Evolutionary conservation across 35 echinoderm and acorn worm genomes (phyloP), one percentile per base, ranked within the genome.

Genomic region (Acanthaster planci): DNA sequence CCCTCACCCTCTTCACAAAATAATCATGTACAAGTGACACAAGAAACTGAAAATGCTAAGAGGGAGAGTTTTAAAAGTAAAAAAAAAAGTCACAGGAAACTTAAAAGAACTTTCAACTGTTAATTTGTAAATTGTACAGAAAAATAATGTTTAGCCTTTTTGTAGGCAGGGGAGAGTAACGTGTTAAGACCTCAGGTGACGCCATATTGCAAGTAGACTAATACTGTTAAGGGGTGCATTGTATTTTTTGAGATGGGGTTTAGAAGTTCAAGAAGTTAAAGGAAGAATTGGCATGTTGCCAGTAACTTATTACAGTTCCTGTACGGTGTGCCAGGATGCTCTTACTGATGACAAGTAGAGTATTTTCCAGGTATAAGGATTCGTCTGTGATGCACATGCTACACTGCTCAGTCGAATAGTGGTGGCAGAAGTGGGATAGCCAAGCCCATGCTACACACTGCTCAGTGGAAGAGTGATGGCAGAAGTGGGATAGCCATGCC

Each of bases 41-140:
- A n/a, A 72, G 30, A 72, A 19, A 72, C 2, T 72, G 18, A 72
- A 72, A 72, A 36, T 72, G 29, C 23, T 14, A 30, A 19, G 59
- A 29, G 34, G 34, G 30, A 67, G 29, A 72, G 30, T 26, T 26
- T 14, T 27, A 16, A 72, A 72, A 34, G 12, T 6, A 72, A 72
- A 72, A 72, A 30, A 72, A 35, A 10, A 31, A 26, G 22, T 72
- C 14, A 29, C 22, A 21, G 64, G 64, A 72, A 72, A 72, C 64
- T 72, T 72, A 72, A 26, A 72, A 72, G 64, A 72, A 72, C 64
- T 72, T 72, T 72, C 64, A 72, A 72, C 64, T 72, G 64, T 72
- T 72, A 27, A 72, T 72, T 72, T 72, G 64, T 72, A 72, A 72
- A 72, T 19, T 72, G 64, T 72, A 72, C 64, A 72, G 64, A 72